A percentile compares a stretch with the other conserved stretches of the same genome.
Conservation (phyloP, 2,797 vertebrate genomes). For the Picus viridis region DNA sequence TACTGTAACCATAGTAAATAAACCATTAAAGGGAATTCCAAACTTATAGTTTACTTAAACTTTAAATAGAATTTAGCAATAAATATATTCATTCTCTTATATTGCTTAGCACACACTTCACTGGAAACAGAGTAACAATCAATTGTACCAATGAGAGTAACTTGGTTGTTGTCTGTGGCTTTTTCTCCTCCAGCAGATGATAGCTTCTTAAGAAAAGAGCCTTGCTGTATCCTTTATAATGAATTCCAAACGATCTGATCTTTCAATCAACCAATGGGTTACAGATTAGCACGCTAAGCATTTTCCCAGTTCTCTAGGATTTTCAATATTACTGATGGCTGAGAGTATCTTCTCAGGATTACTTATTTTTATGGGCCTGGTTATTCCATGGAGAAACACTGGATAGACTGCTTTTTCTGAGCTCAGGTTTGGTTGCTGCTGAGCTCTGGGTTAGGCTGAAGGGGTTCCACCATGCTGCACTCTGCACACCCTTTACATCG, state of each 20-base stretch:
- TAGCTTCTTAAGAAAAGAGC: neutral
- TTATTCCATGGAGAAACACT: neutral
- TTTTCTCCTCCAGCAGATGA: neutral
- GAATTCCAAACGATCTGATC: neutral
- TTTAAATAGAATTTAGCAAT: constrained; percentile 23
- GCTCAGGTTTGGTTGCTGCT: neutral
- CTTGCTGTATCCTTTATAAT: neutral
- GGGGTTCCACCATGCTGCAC: neutral
- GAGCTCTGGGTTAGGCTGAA: neutral
- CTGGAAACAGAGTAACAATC: neutral
- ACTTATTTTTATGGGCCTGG: neutral
- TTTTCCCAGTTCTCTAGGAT: neutral
- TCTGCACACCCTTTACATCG: neutral
- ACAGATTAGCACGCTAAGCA: neutral
- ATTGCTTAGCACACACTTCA: neutral
- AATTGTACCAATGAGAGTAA: neutral
- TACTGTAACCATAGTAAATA: constrained; percentile 36
- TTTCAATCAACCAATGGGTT: neutral
- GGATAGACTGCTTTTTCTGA: neutral
- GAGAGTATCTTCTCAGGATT: neutral
- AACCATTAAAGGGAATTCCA: constrained; percentile 47
- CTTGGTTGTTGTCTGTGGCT: neutral
- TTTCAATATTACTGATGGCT: neutral
- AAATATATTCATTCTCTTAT: constrained; percentile 1
- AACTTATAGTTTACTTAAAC: constrained; percentile 19